phyloP scores from a whole-genome alignment of 1,140 invertebrate species.

The Papilio polyxenes region DNA sequence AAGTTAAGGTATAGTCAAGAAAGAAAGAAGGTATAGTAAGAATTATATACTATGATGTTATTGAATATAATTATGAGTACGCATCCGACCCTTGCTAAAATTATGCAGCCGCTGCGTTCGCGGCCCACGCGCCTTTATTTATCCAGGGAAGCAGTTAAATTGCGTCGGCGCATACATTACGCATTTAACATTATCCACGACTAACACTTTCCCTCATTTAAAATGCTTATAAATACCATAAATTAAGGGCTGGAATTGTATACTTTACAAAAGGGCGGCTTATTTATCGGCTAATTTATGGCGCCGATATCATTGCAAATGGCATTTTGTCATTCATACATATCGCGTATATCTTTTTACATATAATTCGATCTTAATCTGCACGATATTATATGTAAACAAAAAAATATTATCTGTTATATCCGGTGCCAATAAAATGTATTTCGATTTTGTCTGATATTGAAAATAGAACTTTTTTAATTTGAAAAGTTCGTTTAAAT shows the following conservation, averaged over 20 bases:
- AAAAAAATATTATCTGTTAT: background rate
- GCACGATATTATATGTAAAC: background rate
- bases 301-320: background rate
- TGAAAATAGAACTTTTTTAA: no score
- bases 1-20: background rate
- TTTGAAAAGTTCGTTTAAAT: no score
- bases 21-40: background rate
- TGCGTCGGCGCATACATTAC: conserved; percentile 51
- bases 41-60: background rate
- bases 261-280: conserved; percentile 8
- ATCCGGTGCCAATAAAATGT: no score
- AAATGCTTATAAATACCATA: conserved; percentile 32
- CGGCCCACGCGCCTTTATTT: conserved; percentile 48
- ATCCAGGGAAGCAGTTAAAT: conserved; percentile 46
- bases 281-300: background rate
- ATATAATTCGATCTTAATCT: background rate
- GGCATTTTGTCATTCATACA: background rate
- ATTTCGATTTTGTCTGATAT: no score
- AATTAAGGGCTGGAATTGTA: conserved; percentile 27
- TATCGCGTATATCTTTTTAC: background rate
- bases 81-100: conserved; percentile 33
- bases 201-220: conserved; percentile 38
- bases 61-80: background rate
- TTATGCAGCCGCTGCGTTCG: conserved; percentile 33
- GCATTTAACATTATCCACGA: conserved; percentile 48